phyloP scores from a whole-genome alignment of 2,797 vertebrate genomes.

The Mormyrus proboscirostris region DNA sequence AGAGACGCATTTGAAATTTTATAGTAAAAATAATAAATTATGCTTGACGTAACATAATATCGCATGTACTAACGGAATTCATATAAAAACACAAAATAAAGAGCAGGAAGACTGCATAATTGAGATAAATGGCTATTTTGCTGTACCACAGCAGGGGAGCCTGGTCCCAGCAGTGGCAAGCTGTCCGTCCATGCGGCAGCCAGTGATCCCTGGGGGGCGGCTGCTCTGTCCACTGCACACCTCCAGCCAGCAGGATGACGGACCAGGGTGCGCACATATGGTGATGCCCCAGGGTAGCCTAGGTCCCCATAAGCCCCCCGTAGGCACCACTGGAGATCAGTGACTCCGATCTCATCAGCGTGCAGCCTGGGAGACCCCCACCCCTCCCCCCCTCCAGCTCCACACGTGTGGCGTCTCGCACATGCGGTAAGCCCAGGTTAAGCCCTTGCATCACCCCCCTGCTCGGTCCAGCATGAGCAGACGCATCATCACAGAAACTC shows the following conservation, averaged over 20 bases:
- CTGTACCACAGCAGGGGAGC: not conserved
- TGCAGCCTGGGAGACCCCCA: not conserved
- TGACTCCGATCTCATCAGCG: not conserved
- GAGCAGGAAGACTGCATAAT: not conserved
- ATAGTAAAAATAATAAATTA: not conserved
- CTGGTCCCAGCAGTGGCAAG: not conserved
- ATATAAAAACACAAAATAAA: not conserved
- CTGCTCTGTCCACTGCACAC: not conserved
- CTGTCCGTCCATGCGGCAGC: not conserved
- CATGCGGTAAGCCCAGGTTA: slow-evolving; percentile 39
- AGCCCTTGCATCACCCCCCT: slow-evolving; percentile 20
- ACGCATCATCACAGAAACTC: slow-evolving; percentile 34
- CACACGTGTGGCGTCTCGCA: slow-evolving; percentile 35
- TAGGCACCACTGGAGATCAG: not conserved
- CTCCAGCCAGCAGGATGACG: not conserved
- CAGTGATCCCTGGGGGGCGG: not conserved
- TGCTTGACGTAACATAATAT: not conserved
- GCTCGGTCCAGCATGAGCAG: slow-evolving; percentile 24
- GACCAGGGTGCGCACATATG: not conserved
- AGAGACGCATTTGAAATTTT: not conserved
- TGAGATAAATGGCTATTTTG: not conserved
- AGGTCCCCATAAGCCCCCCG: not conserved
- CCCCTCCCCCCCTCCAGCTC: not conserved
- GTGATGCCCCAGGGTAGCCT: not conserved
- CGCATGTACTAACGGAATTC: not conserved